Evolutionary conservation across 2,113 vertebrate genomes (phyloP).

Genomic region (Brienomyrus brachyistius): DNA sequence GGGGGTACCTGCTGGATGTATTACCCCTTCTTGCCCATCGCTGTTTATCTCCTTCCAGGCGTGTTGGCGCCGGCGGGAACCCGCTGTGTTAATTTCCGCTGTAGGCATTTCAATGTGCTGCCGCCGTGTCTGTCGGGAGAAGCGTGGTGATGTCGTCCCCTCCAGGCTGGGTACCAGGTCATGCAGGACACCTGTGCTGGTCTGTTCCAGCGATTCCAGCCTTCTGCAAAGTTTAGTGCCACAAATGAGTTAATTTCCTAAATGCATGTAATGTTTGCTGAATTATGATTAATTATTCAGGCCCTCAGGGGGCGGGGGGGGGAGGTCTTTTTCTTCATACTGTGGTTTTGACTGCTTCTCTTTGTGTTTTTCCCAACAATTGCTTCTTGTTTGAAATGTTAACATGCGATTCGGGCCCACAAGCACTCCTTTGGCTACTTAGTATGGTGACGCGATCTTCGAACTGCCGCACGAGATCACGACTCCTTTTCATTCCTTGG

Average conservation of each 20-base stretch:
- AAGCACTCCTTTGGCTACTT: not conserved
- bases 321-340: not conserved
- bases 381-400: conserved; percentile 7
- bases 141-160: not conserved
- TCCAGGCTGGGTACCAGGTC: not conserved
- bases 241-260: not conserved
- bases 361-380: conserved; percentile 4
- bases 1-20: not conserved
- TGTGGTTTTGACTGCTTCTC: not conserved
- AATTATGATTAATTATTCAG: not conserved
- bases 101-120: not conserved
- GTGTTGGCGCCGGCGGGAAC: not conserved
- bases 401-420: not conserved
- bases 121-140: not conserved
- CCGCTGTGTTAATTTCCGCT: not conserved
- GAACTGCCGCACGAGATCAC: not conserved
- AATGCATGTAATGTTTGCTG: not conserved
- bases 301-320: not conserved
- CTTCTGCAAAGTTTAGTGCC: not conserved
- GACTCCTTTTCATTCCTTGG: conserved; percentile 2
- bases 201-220: not conserved
- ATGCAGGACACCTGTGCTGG: not conserved
- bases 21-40: not conserved
- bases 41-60: not conserved
- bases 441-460: not conserved